Conservation (phyloP, 2,888 invertebrate species). For the Drosophila atripex region DNA sequence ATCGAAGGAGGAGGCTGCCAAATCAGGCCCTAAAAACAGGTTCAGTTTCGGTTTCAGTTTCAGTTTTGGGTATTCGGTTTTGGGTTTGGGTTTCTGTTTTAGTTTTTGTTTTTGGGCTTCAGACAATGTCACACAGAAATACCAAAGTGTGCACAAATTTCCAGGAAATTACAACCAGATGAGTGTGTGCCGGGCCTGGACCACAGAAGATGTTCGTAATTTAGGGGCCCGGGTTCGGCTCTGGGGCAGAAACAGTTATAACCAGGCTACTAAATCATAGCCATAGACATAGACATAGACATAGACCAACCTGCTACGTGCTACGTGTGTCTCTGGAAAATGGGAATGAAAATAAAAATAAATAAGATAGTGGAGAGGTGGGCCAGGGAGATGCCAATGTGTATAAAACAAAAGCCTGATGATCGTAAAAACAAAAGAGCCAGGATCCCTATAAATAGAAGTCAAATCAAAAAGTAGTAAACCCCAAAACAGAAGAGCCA, state of each 20-base stretch:
- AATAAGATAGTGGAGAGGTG: conserved; percentile 55
- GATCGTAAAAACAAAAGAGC: conserved; percentile 72
- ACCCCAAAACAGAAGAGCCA: conserved; percentile 52
- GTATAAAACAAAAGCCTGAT: conserved; percentile 70
- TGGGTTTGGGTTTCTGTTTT: conserved; percentile 31
- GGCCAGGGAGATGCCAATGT: conserved; percentile 48
- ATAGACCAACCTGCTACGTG: conserved; percentile 69
- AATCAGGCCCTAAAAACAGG: conserved; percentile 77
- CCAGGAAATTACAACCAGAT: conserved; percentile 79
- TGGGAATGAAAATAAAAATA: conserved; percentile 58
- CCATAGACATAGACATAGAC: conserved; percentile 33
- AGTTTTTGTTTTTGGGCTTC: conserved; percentile 33
- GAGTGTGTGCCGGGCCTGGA: conserved; percentile 64
- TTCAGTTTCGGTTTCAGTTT: conserved; percentile 62
- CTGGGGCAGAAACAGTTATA: conserved; percentile 77
- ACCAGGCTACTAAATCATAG: conserved; percentile 82
- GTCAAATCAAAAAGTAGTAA: conserved; percentile 67
- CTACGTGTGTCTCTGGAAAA: conserved; percentile 53
- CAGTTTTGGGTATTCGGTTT: conserved; percentile 36
- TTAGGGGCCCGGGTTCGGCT: conserved; percentile 6
- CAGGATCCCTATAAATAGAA: conserved; percentile 49
- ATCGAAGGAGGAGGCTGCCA: conserved; percentile 65
- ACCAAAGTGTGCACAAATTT: conserved; percentile 83
- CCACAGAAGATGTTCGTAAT: conserved; percentile 50
- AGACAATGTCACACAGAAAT: conserved; percentile 77